These are phyloP conservation scores for Chamaetylas fuelleborni DNA, from an alignment of 2,113 vertebrate genomes.

Conservation along the genomic window DNA sequence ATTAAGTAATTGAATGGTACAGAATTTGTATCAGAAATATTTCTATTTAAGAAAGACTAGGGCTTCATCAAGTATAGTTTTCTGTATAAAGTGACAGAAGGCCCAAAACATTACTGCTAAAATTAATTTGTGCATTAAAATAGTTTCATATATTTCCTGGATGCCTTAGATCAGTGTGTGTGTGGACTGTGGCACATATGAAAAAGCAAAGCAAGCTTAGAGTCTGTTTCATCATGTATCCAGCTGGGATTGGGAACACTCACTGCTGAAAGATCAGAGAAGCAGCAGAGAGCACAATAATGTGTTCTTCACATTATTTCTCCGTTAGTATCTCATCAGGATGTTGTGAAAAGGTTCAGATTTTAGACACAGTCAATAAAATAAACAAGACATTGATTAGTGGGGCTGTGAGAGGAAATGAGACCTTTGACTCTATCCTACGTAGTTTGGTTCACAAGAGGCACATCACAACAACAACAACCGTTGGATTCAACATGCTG, in stretches of 20 bases:
- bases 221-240: neutral
- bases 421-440: neutral
- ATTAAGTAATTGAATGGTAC: neutral
- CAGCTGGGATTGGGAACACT: neutral
- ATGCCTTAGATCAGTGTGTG: neutral
- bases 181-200: neutral
- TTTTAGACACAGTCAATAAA: neutral
- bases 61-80: neutral
- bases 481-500: neutral
- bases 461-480: neutral
- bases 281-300: neutral
- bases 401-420: neutral
- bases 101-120: neutral
- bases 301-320: neutral
- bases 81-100: neutral
- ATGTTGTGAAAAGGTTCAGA: neutral
- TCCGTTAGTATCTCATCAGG: neutral
- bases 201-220: neutral
- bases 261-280: neutral
- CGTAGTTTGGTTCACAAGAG: neutral
- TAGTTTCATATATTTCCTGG: neutral
- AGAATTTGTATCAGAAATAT: neutral
- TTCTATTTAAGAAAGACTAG: neutral
- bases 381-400: neutral
- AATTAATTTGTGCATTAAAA: neutral